These are phyloP conservation scores for Columba livia DNA, from an alignment of 2,113 vertebrate genomes.

Conservation along the genomic window DNA sequence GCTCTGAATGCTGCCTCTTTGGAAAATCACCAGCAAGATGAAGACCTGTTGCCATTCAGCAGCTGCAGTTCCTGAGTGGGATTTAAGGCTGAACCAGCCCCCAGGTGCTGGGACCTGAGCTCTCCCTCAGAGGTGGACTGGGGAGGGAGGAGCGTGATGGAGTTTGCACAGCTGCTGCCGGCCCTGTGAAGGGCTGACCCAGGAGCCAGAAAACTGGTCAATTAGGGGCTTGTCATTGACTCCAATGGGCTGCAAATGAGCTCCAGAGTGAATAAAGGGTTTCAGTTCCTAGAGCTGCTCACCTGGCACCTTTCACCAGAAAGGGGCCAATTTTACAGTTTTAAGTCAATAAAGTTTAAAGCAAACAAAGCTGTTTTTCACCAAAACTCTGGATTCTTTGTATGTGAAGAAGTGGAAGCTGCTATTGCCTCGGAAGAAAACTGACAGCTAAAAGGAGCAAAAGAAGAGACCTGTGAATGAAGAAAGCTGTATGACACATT, in stretches of 20 bases:
- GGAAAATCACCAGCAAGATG: not conserved
- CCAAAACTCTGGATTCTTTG: conserved; percentile 56
- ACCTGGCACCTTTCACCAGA: conserved; percentile 55
- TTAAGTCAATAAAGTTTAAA: conserved; percentile 52
- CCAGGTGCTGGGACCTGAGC: rapidly evolving
- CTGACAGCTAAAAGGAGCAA: not conserved
- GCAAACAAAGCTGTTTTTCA: conserved; percentile 60
- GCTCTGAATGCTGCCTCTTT: not conserved
- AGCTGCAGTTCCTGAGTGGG: not conserved
- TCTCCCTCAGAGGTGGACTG: not conserved
- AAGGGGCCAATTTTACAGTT: conserved; percentile 47
- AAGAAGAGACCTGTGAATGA: not conserved
- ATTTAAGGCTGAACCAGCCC: not conserved
- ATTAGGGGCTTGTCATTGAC: conserved; percentile 51
- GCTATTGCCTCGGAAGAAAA: conserved; percentile 12
- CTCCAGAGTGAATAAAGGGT: conserved; percentile 47
- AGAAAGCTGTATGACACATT: not conserved
- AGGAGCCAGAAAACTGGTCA: conserved; percentile 45
- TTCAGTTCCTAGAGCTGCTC: conserved; percentile 54
- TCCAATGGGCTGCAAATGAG: conserved; percentile 40
- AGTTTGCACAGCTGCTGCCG: conserved; percentile 65
- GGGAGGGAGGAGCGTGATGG: not conserved
- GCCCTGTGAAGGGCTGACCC: not conserved
- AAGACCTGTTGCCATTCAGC: not conserved
- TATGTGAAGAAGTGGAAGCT: conserved; percentile 29